phyloP scores from a whole-genome alignment of 1,140 invertebrate genomes.

The Drosophila equinoxialis region DNA sequence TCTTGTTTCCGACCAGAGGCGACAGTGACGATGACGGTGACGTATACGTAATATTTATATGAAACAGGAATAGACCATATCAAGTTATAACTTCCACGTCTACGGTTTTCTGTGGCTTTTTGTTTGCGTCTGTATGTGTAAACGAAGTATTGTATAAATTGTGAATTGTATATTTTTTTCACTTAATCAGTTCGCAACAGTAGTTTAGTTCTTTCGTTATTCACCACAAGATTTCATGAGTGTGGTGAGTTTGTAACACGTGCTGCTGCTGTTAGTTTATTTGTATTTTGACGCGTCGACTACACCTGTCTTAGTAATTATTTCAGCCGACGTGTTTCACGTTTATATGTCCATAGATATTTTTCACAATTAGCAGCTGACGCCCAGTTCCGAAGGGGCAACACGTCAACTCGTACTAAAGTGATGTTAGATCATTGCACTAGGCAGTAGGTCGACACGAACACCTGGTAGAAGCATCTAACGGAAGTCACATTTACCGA shows the following conservation, averaged over 20 bases:
- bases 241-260: constrained; percentile 37
- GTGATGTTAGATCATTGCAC: constrained; percentile 9
- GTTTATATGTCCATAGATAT: background rate
- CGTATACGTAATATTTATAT: constrained; percentile 31
- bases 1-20: constrained; percentile 25
- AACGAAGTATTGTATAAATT: constrained; percentile 33
- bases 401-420: constrained; percentile 66
- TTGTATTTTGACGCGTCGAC: constrained; percentile 1
- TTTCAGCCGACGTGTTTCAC: background rate
- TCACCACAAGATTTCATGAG: constrained; percentile 19
- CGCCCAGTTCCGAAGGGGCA: constrained; percentile 38
- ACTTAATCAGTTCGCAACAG: constrained; percentile 49
- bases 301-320: constrained; percentile 27
- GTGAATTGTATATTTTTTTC: constrained; percentile 31
- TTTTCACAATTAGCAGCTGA: constrained; percentile 13
- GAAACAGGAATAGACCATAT: constrained; percentile 27
- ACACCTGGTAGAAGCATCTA: background rate
- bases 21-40: constrained; percentile 14
- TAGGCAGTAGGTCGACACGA: background rate
- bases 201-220: background rate
- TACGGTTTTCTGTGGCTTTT: background rate
- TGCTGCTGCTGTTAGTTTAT: constrained; percentile 16
- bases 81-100: constrained; percentile 50
- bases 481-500: background rate
- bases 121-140: constrained; percentile 16